Evolutionary conservation across 1,140 invertebrate genomes (phyloP), one percentile per base, ranked within the genome.

Genomic region (Listronotus bonariensis): DNA sequence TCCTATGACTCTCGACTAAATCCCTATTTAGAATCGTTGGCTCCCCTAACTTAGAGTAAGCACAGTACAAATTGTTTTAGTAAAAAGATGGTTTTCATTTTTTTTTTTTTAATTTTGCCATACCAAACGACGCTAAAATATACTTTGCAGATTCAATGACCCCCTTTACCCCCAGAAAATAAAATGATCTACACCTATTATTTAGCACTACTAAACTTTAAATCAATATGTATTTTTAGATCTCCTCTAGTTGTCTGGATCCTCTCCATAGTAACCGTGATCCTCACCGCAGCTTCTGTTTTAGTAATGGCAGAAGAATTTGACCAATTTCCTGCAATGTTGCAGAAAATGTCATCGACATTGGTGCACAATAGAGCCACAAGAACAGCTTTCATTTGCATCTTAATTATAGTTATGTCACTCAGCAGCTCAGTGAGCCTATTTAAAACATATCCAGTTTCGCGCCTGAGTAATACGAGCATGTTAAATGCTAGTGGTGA

Each of bases 301-400:
- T 75, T 93, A 11, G 91, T 93, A 9, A 92, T 95, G 91, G 90
- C 91, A 1, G 92, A 93, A 73, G 92, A 94, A 77, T 92, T 93
- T 76, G 82, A 86, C 45, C 82, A 85, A 26, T 74, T 89, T 1
- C 86, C 89, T 1, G 79, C 80, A 14, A 82, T 79, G 42, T 77
- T 95, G 1, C 86, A 88, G 49, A 82, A 83, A n/a, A 84, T 89
- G 14, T 93, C 92, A 0, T 87, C 86, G 0, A 85, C 86, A 54
- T 77, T 96, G 53, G 88, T 89, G 0, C 86, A 88, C 67, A 87
- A 89, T 54, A 83, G 89, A 9, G 81, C 83, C 43, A 81, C 87
- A 12, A 80, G 92, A 40, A 93, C 91, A 1, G 77, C 88, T 14
- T 90, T 93, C 74, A 92, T 93, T 61, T 92, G 91, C 72, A 81